These are phyloP conservation scores for Mesembrinibis cayennensis DNA, from an alignment of 2,113 vertebrate genomes.

Conservation along the genomic window DNA sequence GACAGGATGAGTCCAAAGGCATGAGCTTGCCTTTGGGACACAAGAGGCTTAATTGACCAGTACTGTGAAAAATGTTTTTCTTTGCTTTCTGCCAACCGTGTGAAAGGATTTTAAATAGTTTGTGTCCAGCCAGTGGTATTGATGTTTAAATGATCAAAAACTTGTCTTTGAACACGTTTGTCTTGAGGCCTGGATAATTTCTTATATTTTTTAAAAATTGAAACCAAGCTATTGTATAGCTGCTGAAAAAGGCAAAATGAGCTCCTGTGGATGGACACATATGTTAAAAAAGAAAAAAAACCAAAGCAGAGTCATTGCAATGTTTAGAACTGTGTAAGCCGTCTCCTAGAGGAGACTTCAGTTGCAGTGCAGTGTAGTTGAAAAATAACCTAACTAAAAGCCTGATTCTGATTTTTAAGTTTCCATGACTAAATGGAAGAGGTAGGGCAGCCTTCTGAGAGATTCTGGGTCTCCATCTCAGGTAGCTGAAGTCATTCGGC, in stretches of 20 bases:
- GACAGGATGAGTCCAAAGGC: neutral
- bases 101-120: neutral
- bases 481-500: neutral
- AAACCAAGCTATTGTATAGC: neutral
- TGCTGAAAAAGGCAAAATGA: neutral
- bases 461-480: neutral
- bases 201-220: neutral
- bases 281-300: neutral
- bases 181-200: neutral
- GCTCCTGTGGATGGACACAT: neutral
- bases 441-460: neutral
- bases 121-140: neutral
- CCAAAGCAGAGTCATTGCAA: neutral
- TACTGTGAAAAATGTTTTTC: neutral
- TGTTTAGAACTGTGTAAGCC: neutral
- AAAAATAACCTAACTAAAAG: neutral
- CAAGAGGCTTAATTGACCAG: neutral
- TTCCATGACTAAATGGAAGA: neutral
- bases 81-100: neutral
- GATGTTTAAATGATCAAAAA: slow-evolving; percentile 42
- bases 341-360: neutral
- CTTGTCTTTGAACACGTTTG: neutral
- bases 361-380: neutral
- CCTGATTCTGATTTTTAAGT: neutral
- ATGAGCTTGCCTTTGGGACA: neutral